Evolutionary conservation across 2,888 invertebrate species (phyloP).

Genomic region (Fragum whitleyi): DNA sequence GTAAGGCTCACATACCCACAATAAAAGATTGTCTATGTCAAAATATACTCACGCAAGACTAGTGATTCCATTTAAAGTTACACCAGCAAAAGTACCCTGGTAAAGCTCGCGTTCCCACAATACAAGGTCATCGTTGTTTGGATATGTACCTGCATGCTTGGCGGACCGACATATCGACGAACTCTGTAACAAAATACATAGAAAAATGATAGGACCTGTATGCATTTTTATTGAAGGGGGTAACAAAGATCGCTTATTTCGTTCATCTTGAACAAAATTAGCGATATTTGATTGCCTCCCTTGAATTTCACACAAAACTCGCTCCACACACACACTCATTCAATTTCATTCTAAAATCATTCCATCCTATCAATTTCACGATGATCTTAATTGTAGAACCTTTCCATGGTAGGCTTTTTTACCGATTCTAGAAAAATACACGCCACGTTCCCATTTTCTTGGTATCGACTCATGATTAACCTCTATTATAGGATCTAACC

Average conservation of each 20-base stretch:
- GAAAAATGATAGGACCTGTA: no score
- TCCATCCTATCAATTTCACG: no score
- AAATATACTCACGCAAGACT: conserved; percentile 47
- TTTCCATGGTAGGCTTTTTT: not conserved
- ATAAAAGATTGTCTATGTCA: no score
- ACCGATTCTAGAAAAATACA: not conserved
- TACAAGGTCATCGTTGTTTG: conserved; percentile 38
- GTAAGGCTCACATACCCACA: no score
- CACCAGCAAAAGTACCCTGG: conserved; percentile 8
- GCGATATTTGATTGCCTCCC: no score
- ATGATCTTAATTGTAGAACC: no score
- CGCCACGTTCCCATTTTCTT: not conserved
- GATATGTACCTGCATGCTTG: conserved; percentile 36
- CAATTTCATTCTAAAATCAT: no score
- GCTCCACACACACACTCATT: no score
- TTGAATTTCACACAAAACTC: no score
- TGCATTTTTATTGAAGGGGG: not conserved
- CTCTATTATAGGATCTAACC: no score
- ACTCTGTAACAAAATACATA: conserved; percentile 29
- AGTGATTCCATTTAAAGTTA: conserved; percentile 32
- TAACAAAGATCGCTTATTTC: not conserved
- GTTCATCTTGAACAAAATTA: no score
- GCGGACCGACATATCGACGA: conserved; percentile 46
- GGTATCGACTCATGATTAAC: no score
- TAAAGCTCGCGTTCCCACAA: conserved; percentile 32